Evolutionary conservation across 2,797 vertebrate genomes (phyloP).

Genomic region (Anguilla pacifica): DNA sequence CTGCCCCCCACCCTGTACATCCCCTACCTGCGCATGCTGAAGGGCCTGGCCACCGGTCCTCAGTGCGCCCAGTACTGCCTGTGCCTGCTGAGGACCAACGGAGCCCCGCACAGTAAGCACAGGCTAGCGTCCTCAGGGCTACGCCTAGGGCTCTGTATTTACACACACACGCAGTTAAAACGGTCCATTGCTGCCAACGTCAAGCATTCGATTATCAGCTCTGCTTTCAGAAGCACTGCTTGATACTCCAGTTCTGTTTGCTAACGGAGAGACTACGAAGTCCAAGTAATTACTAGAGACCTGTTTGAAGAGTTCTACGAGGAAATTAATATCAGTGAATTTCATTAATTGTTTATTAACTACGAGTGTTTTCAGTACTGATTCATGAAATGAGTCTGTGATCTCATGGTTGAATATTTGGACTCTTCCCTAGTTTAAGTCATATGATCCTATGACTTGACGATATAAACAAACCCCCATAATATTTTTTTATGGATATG

Average conservation of each 20-base stretch:
- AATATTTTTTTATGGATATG: neutral
- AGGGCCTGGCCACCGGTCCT: constrained; percentile 88
- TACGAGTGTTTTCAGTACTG: neutral
- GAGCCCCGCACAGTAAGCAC: constrained; percentile 88
- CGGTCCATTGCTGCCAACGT: neutral
- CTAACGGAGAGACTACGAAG: too few species aligned
- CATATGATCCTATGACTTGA: neutral
- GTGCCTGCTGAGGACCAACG: constrained; percentile 93
- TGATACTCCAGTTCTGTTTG: too few species aligned
- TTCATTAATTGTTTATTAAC: neutral
- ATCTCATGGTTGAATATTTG: neutral
- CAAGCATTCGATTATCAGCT: neutral
- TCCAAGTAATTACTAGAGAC: neutral
- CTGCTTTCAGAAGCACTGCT: neutral
- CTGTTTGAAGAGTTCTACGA: neutral
- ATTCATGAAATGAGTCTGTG: neutral
- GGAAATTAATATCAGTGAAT: neutral
- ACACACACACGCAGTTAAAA: neutral
- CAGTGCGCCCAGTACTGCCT: constrained; percentile 98
- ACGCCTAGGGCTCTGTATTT: neutral
- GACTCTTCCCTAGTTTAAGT: neutral
- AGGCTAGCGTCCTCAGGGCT: neutral
- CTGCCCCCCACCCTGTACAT: constrained; percentile 94
- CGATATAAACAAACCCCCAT: too few species aligned
- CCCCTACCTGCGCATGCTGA: constrained; percentile 93